A percentile compares a stretch with the other conserved stretches of the same genome.
Evolutionary conservation across 2,113 vertebrate species (phyloP).

Genomic region (Saguinus midas): DNA sequence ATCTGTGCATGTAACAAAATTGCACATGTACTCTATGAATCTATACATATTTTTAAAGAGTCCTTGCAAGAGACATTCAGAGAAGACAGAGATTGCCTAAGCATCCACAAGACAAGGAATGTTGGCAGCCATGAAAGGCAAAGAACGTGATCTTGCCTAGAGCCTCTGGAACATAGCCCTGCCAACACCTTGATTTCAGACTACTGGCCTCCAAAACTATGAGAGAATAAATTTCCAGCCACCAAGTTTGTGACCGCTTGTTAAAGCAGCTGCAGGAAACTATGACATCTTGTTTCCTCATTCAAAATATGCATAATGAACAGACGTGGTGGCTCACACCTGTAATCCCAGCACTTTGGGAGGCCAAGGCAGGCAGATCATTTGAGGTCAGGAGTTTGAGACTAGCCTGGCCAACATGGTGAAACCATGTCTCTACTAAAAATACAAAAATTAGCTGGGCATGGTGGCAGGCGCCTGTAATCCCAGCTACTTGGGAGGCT

Average conservation of each 20-base stretch:
- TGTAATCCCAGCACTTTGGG: neutral
- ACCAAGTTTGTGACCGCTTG: neutral
- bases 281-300: neutral
- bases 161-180: neutral
- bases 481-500: neutral
- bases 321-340: neutral
- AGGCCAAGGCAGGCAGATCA: neutral
- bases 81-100: neutral
- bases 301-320: neutral
- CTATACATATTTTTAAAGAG: too few relatives aligned
- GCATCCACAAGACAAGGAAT: neutral
- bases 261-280: neutral
- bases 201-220: neutral
- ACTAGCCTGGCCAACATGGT: neutral
- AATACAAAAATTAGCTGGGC: neutral
- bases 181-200: neutral
- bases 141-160: neutral
- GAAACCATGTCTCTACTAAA: neutral
- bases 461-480: neutral
- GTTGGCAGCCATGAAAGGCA: neutral
- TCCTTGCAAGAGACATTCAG: neutral
- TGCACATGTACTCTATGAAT: too few relatives aligned
- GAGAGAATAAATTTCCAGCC: neutral
- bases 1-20: too few relatives aligned
- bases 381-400: neutral